Evolutionary conservation across 2,113 vertebrate species (phyloP).

Genomic region (Colinus virginianus): DNA sequence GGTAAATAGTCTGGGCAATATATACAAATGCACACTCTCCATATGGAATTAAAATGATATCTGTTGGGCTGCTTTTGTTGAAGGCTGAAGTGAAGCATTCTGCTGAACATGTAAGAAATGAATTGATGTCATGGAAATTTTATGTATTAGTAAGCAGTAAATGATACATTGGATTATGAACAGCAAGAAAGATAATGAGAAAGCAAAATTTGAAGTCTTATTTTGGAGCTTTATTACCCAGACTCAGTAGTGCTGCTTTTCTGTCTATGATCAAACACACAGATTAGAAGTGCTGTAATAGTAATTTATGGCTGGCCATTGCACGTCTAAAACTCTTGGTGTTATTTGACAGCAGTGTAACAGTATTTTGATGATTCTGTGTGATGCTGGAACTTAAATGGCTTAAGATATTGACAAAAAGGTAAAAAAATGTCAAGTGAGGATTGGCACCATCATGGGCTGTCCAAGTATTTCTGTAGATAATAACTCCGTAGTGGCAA

Average conservation of each 20-base stretch:
- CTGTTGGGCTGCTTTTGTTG: not conserved
- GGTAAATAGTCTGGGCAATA: not conserved
- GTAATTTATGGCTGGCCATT: not conserved
- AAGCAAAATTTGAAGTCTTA: not conserved
- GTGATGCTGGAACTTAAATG: not conserved
- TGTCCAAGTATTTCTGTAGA: not conserved
- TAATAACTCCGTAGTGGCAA: conserved; percentile 11
- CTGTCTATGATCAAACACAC: not conserved
- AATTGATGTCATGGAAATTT: not conserved
- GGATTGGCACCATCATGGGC: not conserved
- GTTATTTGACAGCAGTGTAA: conserved; percentile 25
- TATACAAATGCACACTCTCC: not conserved
- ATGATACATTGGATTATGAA: not conserved
- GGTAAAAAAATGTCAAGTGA: conserved; percentile 38
- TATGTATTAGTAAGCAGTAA: not conserved
- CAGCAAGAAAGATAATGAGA: not conserved
- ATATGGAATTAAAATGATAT: not conserved
- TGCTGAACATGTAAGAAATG: not conserved
- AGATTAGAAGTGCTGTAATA: not conserved
- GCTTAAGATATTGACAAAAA: conserved; percentile 10
- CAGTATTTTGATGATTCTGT: conserved; percentile 1
- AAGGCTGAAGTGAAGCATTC: not conserved
- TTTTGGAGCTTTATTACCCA: not conserved
- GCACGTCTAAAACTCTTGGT: conserved; percentile 4
- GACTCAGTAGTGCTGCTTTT: not conserved